Conservation (phyloP, 2,888 invertebrate species). For the Agelastica alni region DNA sequence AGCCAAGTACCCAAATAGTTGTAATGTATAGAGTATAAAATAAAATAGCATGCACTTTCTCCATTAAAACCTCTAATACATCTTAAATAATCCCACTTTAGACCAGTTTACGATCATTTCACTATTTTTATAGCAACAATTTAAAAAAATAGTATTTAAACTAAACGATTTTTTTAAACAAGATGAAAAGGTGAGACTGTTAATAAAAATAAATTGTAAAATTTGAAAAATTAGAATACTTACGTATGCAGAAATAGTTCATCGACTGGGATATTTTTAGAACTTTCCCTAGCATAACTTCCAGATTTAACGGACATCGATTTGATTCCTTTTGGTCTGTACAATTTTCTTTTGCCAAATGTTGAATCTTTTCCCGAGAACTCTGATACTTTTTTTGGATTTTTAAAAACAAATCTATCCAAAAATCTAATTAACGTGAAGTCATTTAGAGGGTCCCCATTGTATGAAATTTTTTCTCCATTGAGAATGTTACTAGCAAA, state of each 20-base stretch:
- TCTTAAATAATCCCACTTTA: too few relatives aligned
- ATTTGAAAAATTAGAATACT: too few relatives aligned
- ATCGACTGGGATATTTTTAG: conserved; percentile 83
- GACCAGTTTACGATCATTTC: too few relatives aligned
- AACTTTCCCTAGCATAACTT: conserved; percentile 69
- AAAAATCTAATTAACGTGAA: conserved; percentile 89
- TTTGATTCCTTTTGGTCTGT: conserved; percentile 71
- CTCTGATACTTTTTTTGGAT: conserved; percentile 74
- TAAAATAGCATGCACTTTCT: too few relatives aligned
- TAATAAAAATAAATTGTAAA: too few relatives aligned
- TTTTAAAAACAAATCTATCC: conserved; percentile 94
- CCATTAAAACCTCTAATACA: too few relatives aligned
- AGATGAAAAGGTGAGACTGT: too few relatives aligned
- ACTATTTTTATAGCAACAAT: too few relatives aligned
- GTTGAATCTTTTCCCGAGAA: conserved; percentile 66
- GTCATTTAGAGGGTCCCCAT: conserved; percentile 92
- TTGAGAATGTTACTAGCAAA: conserved; percentile 81
- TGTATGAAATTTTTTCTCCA: conserved; percentile 76
- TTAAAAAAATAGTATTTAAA: too few relatives aligned
- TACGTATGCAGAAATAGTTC: conserved; percentile 77
- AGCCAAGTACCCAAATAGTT: too few relatives aligned
- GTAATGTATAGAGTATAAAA: too few relatives aligned
- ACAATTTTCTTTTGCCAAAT: conserved; percentile 69
- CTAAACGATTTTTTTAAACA: too few relatives aligned
- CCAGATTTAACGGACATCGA: conserved; percentile 75